Percentiles rank a stretch among this genome's conserved stretches.
Evolutionary conservation across 2,113 vertebrate genomes (phyloP).

Genomic region (Colossoma macropomum): DNA sequence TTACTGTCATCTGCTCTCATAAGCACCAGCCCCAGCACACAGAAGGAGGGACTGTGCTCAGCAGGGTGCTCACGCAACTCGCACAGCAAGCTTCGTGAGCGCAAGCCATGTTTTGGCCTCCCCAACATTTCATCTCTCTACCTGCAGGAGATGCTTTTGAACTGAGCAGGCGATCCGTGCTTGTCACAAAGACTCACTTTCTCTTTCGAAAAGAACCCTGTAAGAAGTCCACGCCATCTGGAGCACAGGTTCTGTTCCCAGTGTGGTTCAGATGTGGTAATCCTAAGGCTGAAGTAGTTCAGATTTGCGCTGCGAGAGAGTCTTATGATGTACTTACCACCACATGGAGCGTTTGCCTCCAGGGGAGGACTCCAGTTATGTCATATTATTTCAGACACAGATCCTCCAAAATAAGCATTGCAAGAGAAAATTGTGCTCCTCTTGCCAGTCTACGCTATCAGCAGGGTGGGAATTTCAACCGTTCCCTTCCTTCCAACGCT

Average conservation of each 20-base stretch:
- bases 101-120: slow-evolving; percentile 20
- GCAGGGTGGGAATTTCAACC: slow-evolving; percentile 37
- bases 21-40: slow-evolving; percentile 49
- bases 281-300: slow-evolving; percentile 40
- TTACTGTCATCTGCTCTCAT: slow-evolving; percentile 53
- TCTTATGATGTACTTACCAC: slow-evolving; percentile 3
- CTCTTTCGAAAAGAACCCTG: neutral
- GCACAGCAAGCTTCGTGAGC: neutral
- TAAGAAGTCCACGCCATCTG: neutral
- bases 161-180: neutral
- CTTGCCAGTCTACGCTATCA: slow-evolving; percentile 51
- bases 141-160: slow-evolving; percentile 41
- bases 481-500: slow-evolving; percentile 58
- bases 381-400: slow-evolving; percentile 38
- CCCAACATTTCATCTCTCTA: slow-evolving; percentile 40
- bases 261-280: slow-evolving; percentile 22
- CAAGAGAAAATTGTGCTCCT: slow-evolving; percentile 32
- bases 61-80: neutral
- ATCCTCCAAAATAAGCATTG: slow-evolving; percentile 26
- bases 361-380: slow-evolving; percentile 28
- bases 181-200: slow-evolving; percentile 29
- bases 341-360: slow-evolving; percentile 22
- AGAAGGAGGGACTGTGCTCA: slow-evolving; percentile 41
- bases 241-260: neutral
- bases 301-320: slow-evolving; percentile 12